A percentile compares a stretch with the other conserved stretches of the same genome.
These are phyloP conservation scores for Salminus brasiliensis DNA, from an alignment of 2,113 vertebrate species.

Conservation along the genomic window DNA sequence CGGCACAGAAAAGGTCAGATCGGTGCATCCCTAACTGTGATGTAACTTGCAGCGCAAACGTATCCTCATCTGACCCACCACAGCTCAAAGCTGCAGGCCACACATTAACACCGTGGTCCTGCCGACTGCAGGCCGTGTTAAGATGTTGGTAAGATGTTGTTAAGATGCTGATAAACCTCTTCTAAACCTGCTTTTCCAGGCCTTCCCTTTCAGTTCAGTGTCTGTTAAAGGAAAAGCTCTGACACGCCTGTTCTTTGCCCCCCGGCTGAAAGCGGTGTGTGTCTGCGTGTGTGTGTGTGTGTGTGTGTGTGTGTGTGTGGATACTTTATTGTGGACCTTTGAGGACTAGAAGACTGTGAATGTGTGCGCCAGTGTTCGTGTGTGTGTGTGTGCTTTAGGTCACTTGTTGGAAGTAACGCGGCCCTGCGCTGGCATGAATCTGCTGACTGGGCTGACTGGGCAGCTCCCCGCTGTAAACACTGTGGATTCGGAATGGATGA, in stretches of 20 bases:
- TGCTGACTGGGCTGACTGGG: not conserved
- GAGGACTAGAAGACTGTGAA: not conserved
- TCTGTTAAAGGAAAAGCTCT: not conserved
- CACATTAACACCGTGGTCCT: no score
- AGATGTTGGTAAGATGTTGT: not conserved
- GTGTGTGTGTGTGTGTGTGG: no score
- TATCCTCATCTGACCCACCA: no score
- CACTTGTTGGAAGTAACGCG: not conserved
- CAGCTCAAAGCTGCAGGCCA: not conserved
- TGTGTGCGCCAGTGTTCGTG: no score
- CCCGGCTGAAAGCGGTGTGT: not conserved
- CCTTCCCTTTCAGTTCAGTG: not conserved
- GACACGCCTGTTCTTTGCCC: not conserved
- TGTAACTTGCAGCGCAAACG: no score
- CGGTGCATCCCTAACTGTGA: no score
- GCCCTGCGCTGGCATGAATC: not conserved
- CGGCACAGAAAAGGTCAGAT: no score
- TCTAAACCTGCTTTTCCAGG: constrained; percentile 20
- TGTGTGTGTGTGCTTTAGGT: not conserved
- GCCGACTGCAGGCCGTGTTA: not conserved
- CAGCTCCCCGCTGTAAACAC: not conserved
- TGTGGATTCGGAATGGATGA: constrained; percentile 1
- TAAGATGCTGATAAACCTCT: not conserved
- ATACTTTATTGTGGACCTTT: not conserved
- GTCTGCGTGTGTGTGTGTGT: no score